A percentile compares a stretch with the other conserved stretches of the same genome.
phyloP scores from a whole-genome alignment of 2,888 invertebrate genomes.

The Hymenopus coronatus region DNA sequence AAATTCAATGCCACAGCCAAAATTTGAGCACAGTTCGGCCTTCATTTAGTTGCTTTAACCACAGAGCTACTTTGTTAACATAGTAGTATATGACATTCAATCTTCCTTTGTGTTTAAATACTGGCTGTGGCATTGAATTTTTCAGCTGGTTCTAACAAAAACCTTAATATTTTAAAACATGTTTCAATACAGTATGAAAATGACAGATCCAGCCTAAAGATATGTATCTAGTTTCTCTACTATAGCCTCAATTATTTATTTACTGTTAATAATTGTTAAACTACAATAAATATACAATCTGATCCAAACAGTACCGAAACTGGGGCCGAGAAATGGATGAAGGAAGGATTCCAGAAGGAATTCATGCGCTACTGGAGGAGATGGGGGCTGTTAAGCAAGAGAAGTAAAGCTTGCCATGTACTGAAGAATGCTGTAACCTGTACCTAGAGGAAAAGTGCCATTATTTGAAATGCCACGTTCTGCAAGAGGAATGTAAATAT shows the following conservation, averaged over 20 bases:
- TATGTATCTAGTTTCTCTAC: neutral
- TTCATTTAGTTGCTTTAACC: no score
- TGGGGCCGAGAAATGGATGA: constrained; percentile 81
- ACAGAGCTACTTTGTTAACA: no score
- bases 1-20: no score
- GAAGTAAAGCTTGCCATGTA: constrained; percentile 25
- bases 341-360: constrained; percentile 74
- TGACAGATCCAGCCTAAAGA: no score
- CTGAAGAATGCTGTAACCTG: neutral
- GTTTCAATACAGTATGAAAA: no score
- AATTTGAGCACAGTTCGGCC: no score
- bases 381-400: constrained; percentile 70
- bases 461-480: neutral
- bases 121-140: no score
- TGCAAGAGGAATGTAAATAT: neutral
- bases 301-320: constrained; percentile 66
- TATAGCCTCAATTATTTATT: neutral
- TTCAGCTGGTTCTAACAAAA: no score
- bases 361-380: constrained; percentile 73
- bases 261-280: constrained; percentile 1
- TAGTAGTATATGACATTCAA: no score
- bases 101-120: no score
- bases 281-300: constrained; percentile 24
- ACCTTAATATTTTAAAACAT: no score
- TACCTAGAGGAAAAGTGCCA: neutral